Conservation (phyloP, 92 coral and sea anemone genomes). For the Parazoanthus darwini region DNA sequence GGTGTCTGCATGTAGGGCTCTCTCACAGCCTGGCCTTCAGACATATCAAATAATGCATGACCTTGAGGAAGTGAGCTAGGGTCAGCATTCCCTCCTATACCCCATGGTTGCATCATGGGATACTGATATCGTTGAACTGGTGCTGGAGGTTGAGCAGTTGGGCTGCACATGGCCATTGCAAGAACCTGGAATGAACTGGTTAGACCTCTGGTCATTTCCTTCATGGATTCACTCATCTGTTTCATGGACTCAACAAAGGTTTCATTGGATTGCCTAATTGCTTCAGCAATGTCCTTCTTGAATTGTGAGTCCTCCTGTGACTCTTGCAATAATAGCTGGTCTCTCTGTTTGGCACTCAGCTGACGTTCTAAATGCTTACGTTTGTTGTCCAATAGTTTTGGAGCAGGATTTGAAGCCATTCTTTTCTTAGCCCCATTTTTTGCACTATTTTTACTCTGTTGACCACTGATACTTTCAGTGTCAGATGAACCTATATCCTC, state of each 20-base stretch:
- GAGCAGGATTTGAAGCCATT: slow-evolving; percentile 10
- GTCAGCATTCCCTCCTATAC: not conserved
- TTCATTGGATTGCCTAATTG: slow-evolving; percentile 27
- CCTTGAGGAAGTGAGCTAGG: not conserved
- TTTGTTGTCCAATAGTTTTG: slow-evolving; percentile 29
- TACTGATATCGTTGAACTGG: not conserved
- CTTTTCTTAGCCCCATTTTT: not conserved
- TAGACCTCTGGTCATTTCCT: slow-evolving; percentile 5
- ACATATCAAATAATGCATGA: not conserved
- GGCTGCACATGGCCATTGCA: not conserved
- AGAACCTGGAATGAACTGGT: slow-evolving; percentile 6
- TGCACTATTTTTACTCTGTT: not conserved
- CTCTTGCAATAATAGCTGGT: slow-evolving; percentile 16
- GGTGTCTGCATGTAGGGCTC: slow-evolving; percentile 19
- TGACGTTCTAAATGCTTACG: slow-evolving; percentile 34
- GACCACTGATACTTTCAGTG: not conserved
- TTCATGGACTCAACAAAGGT: slow-evolving; percentile 24
- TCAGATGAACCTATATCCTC: slow-evolving; percentile 8
- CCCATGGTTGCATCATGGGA: too few relatives aligned
- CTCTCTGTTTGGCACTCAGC: slow-evolving; percentile 25
- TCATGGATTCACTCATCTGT: slow-evolving; percentile 25
- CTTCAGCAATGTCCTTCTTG: slow-evolving; percentile 38
- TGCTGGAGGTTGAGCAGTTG: slow-evolving; percentile 1
- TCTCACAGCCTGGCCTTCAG: not conserved
- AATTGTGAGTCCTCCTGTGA: slow-evolving; percentile 25